These are phyloP conservation scores for Boloria selene DNA, from an alignment of 2,888 invertebrate genomes.

Conservation along the genomic window DNA sequence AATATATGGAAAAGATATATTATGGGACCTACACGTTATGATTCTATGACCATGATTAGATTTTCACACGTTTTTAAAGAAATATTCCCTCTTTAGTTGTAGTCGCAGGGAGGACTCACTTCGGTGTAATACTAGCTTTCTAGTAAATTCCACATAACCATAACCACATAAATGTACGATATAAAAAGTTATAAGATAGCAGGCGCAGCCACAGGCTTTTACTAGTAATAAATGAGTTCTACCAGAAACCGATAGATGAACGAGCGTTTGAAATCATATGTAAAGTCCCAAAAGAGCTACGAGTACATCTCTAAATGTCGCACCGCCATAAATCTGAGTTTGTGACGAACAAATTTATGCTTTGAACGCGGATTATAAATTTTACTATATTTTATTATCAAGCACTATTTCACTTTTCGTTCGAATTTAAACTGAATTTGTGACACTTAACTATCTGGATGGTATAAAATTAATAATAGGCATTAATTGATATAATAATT, in stretches of 20 bases:
- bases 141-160: too few relatives aligned
- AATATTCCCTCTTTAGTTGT: too few relatives aligned
- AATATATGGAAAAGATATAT: too few relatives aligned
- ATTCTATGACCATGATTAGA: too few relatives aligned
- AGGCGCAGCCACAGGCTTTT: too few relatives aligned
- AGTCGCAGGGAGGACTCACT: too few relatives aligned
- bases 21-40: too few relatives aligned
- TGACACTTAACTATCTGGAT: conserved; percentile 3
- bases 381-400: conserved; percentile 36
- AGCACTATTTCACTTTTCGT: conserved; percentile 27
- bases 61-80: too few relatives aligned
- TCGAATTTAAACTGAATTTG: conserved; percentile 18
- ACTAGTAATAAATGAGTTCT: too few relatives aligned
- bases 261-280: not conserved
- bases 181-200: too few relatives aligned
- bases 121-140: too few relatives aligned
- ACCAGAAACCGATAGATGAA: not conserved
- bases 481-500: not conserved
- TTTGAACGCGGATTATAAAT: conserved; percentile 38
- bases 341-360: conserved; percentile 38
- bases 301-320: conserved; percentile 38
- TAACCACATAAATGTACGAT: too few relatives aligned
- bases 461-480: not conserved
- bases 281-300: conserved; percentile 8
- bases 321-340: conserved; percentile 38